Percentiles rank a stretch among this genome's conserved stretches.
Evolutionary conservation across 1,140 invertebrate genomes (phyloP).

Genomic region (Ptiloglossa arizonensis): DNA sequence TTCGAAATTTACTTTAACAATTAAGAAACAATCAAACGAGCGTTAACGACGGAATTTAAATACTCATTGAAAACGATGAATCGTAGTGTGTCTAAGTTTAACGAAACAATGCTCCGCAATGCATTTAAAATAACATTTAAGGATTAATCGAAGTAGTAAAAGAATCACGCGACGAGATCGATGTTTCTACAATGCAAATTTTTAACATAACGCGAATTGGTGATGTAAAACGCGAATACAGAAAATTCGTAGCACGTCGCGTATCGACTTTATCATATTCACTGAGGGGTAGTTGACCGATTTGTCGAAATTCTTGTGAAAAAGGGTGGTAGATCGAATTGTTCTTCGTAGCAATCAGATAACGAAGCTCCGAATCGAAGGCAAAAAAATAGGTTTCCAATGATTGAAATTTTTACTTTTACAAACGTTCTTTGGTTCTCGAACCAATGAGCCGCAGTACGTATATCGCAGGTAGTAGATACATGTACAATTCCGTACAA

Average conservation of each 20-base stretch:
- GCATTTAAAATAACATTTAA: neutral
- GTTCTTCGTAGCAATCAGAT: neutral
- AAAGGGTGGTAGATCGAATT: neutral
- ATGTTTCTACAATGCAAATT: neutral
- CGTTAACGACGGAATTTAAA: neutral
- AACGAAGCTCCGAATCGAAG: neutral
- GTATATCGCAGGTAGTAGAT: slow-evolving; percentile 34
- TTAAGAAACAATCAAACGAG: neutral
- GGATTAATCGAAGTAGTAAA: neutral
- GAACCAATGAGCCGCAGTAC: slow-evolving; percentile 31
- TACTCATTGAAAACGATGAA: neutral
- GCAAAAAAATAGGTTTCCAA: neutral
- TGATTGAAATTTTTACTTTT: slow-evolving; percentile 26
- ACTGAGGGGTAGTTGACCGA: neutral
- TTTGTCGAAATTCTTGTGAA: neutral
- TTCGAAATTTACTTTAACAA: neutral
- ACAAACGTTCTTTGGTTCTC: slow-evolving; percentile 25
- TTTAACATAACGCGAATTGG: too few species aligned
- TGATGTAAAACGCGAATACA: too few species aligned
- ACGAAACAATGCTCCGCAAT: neutral
- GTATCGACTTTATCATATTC: neutral
- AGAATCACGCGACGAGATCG: neutral
- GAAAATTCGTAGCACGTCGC: neutral
- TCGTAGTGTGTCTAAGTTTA: neutral
- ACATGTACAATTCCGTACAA: slow-evolving; percentile 56